Conservation (phyloP, 2,888 invertebrate species). For the Timandra comae region DNA sequence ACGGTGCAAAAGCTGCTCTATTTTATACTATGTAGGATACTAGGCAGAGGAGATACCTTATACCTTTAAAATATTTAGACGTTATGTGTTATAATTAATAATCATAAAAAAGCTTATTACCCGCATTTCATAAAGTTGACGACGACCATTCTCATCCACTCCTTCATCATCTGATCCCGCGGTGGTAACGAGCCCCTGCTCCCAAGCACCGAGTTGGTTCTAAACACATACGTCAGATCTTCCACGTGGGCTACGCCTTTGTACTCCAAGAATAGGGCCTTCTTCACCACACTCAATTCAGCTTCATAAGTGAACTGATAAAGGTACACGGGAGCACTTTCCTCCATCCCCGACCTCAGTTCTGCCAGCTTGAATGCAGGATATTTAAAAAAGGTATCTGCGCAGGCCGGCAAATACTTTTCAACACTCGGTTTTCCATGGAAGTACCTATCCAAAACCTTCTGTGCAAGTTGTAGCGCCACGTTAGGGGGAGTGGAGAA, state of each 20-base stretch:
- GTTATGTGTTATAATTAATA: no score
- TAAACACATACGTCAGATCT: conserved; percentile 59
- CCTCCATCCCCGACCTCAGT: conserved; percentile 8
- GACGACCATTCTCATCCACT: conserved; percentile 20
- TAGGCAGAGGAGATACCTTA: no score
- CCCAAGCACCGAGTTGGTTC: conserved; percentile 13
- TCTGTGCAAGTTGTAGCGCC: conserved; percentile 8
- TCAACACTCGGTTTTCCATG: conserved; percentile 13
- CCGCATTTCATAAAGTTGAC: conserved; percentile 23
- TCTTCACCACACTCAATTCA: conserved; percentile 48
- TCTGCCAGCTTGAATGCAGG: conserved; percentile 20
- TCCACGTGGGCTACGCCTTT: conserved; percentile 53
- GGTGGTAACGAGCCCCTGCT: conserved; percentile 7
- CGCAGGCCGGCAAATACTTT: conserved; percentile 8
- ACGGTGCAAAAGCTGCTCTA: no score
- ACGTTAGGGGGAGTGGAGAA: conserved; percentile 8
- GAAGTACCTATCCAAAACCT: conserved; percentile 13
- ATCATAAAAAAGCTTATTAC: no score
- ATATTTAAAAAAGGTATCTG: conserved; percentile 20
- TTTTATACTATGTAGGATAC: no score
- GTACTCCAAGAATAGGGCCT: conserved; percentile 19
- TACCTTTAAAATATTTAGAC: no score
- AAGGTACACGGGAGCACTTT: conserved; percentile 44
- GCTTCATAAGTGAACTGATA: conserved; percentile 63
- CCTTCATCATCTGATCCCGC: conserved; percentile 19